Conservation (phyloP, 1,140 invertebrate species). For the Scaptomyza montana region DNA sequence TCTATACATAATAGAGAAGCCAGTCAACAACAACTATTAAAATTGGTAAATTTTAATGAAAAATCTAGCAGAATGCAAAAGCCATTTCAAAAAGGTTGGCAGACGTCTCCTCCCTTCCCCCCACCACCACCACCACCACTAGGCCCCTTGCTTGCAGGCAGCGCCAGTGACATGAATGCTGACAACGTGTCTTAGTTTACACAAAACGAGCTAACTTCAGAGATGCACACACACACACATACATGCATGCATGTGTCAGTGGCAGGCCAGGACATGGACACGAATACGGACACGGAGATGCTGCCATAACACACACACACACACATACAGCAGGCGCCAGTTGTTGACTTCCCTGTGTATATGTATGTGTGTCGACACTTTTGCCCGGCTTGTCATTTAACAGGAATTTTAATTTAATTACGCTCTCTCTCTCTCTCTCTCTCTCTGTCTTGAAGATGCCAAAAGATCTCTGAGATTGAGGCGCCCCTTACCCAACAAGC, state of each 20-base stretch:
- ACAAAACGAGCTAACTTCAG: constrained; percentile 70
- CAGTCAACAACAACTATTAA: constrained; percentile 60
- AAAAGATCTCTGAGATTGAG: constrained; percentile 31
- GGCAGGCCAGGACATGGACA: constrained; percentile 50
- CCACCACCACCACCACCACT: background rate
- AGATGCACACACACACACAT: constrained; percentile 37
- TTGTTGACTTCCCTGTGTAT: constrained; percentile 49
- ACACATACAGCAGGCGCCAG: constrained; percentile 24
- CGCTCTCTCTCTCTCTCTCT: constrained; percentile 29
- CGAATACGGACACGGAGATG: constrained; percentile 48
- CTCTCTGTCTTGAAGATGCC: constrained; percentile 22
- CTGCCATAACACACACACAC: constrained; percentile 21
- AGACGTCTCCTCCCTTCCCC: constrained; percentile 7
- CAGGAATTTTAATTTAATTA: constrained; percentile 82
- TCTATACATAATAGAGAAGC: constrained; percentile 5
- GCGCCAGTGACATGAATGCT: constrained; percentile 75
- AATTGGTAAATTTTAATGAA: constrained; percentile 75
- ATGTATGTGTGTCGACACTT: constrained; percentile 43
- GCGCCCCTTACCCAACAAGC: background rate
- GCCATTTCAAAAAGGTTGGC: constrained; percentile 59
- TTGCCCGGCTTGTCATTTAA: constrained; percentile 70
- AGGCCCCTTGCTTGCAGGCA: background rate
- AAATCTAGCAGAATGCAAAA: constrained; percentile 66
- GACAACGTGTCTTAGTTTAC: constrained; percentile 82
- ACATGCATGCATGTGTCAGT: constrained; percentile 6